Evolutionary conservation across 2,888 invertebrate species (phyloP).

Genomic region (Chrysina gloriosa): DNA sequence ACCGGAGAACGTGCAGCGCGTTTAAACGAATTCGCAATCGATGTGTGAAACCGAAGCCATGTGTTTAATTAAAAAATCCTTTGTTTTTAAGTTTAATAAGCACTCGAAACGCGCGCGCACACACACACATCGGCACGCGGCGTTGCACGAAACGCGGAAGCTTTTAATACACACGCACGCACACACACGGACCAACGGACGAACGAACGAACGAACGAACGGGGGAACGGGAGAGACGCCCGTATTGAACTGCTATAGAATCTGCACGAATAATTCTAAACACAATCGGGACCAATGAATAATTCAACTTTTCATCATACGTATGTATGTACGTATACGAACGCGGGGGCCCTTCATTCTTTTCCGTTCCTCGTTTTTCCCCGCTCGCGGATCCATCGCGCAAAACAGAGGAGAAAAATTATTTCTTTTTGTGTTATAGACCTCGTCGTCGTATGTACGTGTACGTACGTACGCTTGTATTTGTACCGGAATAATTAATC

Average conservation of each 20-base stretch:
- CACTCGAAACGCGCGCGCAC: conserved; percentile 56
- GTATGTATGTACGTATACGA: conserved; percentile 41
- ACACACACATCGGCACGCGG: too few relatives aligned
- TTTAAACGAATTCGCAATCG: conserved; percentile 65
- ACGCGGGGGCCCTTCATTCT: conserved; percentile 43
- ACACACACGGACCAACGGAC: neutral
- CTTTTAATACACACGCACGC: neutral
- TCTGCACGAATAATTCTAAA: conserved; percentile 61
- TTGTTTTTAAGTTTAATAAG: conserved; percentile 66
- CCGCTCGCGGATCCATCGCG: conserved; percentile 48
- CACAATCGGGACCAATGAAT: conserved; percentile 57
- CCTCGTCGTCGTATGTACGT: conserved; percentile 14
- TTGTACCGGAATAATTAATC: conserved; percentile 42
- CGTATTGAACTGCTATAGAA: conserved; percentile 58
- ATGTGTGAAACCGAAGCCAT: conserved; percentile 64
- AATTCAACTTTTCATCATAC: conserved; percentile 54
- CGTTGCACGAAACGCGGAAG: too few relatives aligned
- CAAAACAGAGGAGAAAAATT: conserved; percentile 24
- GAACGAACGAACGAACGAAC: too few relatives aligned
- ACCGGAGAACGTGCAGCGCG: conserved; percentile 61
- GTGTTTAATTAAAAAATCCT: conserved; percentile 66
- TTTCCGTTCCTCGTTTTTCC: conserved; percentile 50
- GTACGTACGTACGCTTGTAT: neutral
- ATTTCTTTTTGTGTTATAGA: conserved; percentile 33
- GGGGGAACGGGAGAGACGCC: too few relatives aligned